Evolutionary conservation across 2,113 vertebrate species (phyloP), one percentile per base, ranked within the genome.

Genomic region (Uria lomvia): DNA sequence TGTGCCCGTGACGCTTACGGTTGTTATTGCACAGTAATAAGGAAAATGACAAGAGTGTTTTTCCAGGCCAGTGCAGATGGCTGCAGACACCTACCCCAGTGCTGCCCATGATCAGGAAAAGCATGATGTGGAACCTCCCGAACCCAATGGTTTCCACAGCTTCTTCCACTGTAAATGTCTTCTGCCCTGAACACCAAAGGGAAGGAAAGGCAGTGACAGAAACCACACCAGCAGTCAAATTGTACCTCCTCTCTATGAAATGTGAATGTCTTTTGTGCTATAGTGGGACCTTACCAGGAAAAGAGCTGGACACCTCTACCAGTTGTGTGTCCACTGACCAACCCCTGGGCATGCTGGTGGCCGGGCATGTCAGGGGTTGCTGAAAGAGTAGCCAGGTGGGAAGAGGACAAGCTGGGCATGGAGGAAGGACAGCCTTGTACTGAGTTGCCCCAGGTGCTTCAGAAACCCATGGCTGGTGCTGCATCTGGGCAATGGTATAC

Each of bases 41-140:
- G 23, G 71, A 49, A 45, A 68, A 50, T 4, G 8, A 72, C 36
- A 38, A 43, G 4, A 62, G 70, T 2, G 1, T 2, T 36, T 86
- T 52, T 26, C 24, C 10, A 6, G 29, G 11, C 10, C 32, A 15
- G 9, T 18, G 20, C 6, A 45, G 22, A 59, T 30, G 23, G 32
- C 19, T 29, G 12, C 49, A 76, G 55, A 75, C 27, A 97, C 98
- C 97, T 97, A 99, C 99, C 67, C 97, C 99, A 4, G 99, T 98
- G 90, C 99, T 99, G 38, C 99, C 99, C 99, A 99, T 99, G 92
- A 99, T 99, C 65, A 99, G 49, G 55, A 99, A 99, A 13, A 99
- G 98, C 29, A 98, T 53, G 22, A 99, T 60, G 96, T 99, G 99
- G 73, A 99, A 99, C 6, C 97, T 98, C 2, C 99, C 99, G 6